phyloP scores from a whole-genome alignment of 2,797 vertebrate species.

The Hydrophis major region DNA sequence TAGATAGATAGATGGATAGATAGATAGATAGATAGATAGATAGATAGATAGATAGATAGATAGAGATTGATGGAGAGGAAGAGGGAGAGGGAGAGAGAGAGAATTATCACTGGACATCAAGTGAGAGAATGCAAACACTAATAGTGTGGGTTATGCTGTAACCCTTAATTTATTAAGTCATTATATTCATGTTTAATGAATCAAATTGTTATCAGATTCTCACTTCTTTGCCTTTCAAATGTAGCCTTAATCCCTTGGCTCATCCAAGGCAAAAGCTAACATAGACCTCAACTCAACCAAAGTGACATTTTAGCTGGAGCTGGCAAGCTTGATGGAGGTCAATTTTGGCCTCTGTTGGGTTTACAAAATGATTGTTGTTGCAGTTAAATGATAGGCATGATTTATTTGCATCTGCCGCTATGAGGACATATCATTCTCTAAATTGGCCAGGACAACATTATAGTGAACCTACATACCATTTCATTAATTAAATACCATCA shows the following conservation, averaged over 20 bases:
- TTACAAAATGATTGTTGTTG: background rate
- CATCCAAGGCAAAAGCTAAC: background rate
- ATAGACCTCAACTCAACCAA: background rate
- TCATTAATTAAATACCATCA: background rate
- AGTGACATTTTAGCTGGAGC: background rate
- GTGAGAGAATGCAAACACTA: background rate
- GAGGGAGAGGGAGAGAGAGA: rapidly evolving
- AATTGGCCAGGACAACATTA: background rate
- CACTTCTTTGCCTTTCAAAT: background rate
- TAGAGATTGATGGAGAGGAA: rapidly evolving
- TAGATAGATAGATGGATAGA: too few species aligned
- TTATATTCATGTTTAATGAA: background rate
- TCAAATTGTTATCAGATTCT: background rate
- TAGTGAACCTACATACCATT: background rate
- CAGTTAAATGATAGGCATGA: background rate
- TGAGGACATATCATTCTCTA: background rate
- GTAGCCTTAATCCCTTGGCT: background rate
- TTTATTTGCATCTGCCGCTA: background rate
- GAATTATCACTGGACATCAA: background rate
- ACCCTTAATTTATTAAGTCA: background rate
- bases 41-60: too few species aligned
- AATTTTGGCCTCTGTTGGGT: background rate
- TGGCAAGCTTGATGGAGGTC: background rate
- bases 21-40: too few species aligned
- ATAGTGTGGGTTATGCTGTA: background rate